Percentiles rank a stretch among this genome's conserved stretches.
Conservation (phyloP, 2,797 vertebrate genomes). For the Sarcoramphus papa region DNA sequence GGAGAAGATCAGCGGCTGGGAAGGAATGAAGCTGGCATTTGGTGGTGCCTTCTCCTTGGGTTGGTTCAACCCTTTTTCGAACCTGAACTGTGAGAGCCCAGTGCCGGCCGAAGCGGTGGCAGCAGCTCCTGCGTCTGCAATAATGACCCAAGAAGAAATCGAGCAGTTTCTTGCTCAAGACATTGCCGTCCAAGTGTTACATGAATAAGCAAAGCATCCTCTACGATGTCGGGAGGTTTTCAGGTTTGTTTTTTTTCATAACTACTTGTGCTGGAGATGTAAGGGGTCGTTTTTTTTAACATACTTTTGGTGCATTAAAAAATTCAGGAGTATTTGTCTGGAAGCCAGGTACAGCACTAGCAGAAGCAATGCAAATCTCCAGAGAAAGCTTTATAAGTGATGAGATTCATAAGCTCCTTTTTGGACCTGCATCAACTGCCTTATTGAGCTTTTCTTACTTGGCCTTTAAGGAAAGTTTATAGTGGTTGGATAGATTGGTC, state of each 20-base stretch:
- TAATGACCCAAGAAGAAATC: slow-evolving; percentile 53
- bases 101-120: neutral
- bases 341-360: neutral
- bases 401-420: neutral
- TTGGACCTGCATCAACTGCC: neutral
- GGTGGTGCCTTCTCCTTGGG: slow-evolving; percentile 81
- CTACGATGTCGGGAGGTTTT: neutral
- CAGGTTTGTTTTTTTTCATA: neutral
- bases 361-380: slow-evolving; percentile 5
- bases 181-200: slow-evolving; percentile 19
- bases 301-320: neutral
- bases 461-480: neutral
- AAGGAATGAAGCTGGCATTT: slow-evolving; percentile 80
- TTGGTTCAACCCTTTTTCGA: slow-evolving; percentile 89
- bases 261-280: neutral
- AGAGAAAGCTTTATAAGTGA: neutral
- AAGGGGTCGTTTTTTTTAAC: neutral
- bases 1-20: slow-evolving; percentile 80
- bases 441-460: neutral
- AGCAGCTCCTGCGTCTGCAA: neutral
- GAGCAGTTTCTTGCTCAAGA: slow-evolving; percentile 50
- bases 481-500: neutral
- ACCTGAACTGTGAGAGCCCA: slow-evolving; percentile 68
- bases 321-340: neutral
- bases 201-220: neutral